Percentiles rank a stretch among this genome's conserved stretches.
These are phyloP conservation scores for Arothron firmamentum DNA, from an alignment of 2,113 vertebrate species.

Conservation along the genomic window DNA sequence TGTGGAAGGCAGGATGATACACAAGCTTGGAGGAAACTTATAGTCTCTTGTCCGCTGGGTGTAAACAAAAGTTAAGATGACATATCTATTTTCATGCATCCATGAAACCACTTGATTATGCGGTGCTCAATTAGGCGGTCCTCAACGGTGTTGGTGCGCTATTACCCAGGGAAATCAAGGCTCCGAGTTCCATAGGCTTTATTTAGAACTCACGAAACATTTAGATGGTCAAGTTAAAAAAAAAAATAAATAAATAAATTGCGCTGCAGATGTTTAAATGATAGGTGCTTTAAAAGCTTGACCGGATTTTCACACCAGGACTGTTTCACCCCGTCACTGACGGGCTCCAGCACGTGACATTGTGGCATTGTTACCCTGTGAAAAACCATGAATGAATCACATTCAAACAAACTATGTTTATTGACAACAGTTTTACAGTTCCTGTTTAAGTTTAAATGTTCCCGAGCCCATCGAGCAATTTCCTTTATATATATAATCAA, in stretches of 20 bases:
- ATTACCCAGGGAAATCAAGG: not conserved
- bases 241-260: too few relatives aligned
- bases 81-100: slow-evolving; percentile 37
- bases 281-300: too few relatives aligned
- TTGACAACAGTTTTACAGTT: not conserved
- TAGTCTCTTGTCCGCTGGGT: slow-evolving; percentile 8
- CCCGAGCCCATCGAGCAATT: not conserved
- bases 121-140: too few relatives aligned
- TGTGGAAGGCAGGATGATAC: not conserved
- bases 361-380: too few relatives aligned
- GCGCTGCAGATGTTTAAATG: too few relatives aligned
- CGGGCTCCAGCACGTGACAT: too few relatives aligned
- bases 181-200: slow-evolving; percentile 6
- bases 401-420: not conserved
- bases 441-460: not conserved
- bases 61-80: slow-evolving; percentile 35
- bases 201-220: slow-evolving; percentile 23
- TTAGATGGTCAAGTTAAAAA: not conserved
- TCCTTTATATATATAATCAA: not conserved
- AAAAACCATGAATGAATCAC: not conserved
- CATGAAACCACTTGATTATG: slow-evolving; percentile 16
- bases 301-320: too few relatives aligned
- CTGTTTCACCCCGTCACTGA: too few relatives aligned
- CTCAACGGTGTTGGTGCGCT: too few relatives aligned
- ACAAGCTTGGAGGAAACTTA: slow-evolving; percentile 15